Evolutionary conservation across 2,888 invertebrate species (phyloP).

Genomic region (Melinaea menophilus): DNA sequence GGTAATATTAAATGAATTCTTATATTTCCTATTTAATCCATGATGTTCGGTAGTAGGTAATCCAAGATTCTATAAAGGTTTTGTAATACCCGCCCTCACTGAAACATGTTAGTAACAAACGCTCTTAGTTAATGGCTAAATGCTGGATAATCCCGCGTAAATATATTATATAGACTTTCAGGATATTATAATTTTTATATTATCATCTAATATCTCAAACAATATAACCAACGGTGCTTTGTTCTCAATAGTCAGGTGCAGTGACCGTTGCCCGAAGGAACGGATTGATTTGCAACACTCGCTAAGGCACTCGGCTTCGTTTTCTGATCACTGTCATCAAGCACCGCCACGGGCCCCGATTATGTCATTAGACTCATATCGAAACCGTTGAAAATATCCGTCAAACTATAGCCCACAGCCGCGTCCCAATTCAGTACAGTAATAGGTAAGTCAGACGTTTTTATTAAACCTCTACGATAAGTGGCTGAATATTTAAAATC

Average conservation of each 20-base stretch:
- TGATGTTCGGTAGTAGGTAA: too few relatives aligned
- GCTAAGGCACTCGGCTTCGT: slow-evolving; percentile 44
- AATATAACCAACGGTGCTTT: slow-evolving; percentile 28
- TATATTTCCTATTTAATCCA: too few relatives aligned
- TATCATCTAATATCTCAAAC: background rate
- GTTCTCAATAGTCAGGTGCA: slow-evolving; percentile 33
- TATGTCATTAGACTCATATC: slow-evolving; percentile 62
- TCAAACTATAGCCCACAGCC: slow-evolving; percentile 54
- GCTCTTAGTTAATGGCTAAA: too few relatives aligned
- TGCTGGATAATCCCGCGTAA: too few relatives aligned
- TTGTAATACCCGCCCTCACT: too few relatives aligned
- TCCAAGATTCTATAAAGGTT: too few relatives aligned
- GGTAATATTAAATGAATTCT: too few relatives aligned
- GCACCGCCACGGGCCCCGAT: slow-evolving; percentile 57
- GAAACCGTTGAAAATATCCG: slow-evolving; percentile 52
- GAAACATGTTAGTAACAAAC: too few relatives aligned
- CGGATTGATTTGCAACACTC: slow-evolving; percentile 57
- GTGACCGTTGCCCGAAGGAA: slow-evolving; percentile 28
- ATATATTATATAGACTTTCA: too few relatives aligned
- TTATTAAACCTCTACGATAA: slow-evolving; percentile 7
- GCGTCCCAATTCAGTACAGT: slow-evolving; percentile 33
- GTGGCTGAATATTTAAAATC: background rate
- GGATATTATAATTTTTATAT: too few relatives aligned
- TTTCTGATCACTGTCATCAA: slow-evolving; percentile 58
- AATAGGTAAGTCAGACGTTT: background rate